These are phyloP conservation scores for Tautogolabrus adspersus DNA, from an alignment of 2,113 vertebrate genomes.

Conservation along the genomic window DNA sequence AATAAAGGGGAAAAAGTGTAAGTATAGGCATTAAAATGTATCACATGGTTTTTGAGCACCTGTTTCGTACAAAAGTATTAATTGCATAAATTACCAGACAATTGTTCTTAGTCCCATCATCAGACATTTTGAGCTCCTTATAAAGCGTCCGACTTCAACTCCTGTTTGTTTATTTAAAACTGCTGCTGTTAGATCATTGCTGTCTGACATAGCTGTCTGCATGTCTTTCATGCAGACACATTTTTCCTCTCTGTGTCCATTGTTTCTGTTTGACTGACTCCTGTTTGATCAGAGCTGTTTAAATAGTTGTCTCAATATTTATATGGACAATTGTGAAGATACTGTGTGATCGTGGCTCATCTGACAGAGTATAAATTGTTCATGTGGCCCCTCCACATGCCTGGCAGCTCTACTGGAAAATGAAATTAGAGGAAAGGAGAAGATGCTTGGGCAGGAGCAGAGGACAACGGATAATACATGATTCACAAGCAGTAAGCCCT, in stretches of 20 bases:
- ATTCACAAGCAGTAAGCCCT: constrained; percentile 38
- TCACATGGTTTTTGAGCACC: not conserved
- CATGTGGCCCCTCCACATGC: constrained; percentile 24
- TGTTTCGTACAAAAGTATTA: not conserved
- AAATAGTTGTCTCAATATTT: constrained; percentile 73
- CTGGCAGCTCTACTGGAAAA: constrained; percentile 57
- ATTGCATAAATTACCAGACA: not conserved
- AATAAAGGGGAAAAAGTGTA: too few species aligned
- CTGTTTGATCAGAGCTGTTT: constrained; percentile 67
- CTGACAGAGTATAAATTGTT: constrained; percentile 50
- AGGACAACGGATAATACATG: constrained; percentile 47
- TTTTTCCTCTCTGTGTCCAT: constrained; percentile 13
- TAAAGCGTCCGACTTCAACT: constrained; percentile 4
- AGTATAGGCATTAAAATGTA: too few species aligned
- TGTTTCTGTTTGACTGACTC: constrained; percentile 51
- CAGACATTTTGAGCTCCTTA: constrained; percentile 8
- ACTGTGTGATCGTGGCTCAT: constrained; percentile 40
- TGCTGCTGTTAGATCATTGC: constrained; percentile 6
- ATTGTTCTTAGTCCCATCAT: not conserved
- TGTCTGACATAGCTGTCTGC: not conserved
- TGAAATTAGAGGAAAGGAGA: constrained; percentile 48
- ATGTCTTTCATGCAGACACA: constrained; percentile 9
- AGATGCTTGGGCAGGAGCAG: constrained; percentile 14
- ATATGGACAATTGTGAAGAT: constrained; percentile 52
- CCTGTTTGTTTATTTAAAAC: constrained; percentile 17